Base-by-base conservation (phyloP, 2,113 vertebrate genomes). In the Tetrao urogallus region DNA sequence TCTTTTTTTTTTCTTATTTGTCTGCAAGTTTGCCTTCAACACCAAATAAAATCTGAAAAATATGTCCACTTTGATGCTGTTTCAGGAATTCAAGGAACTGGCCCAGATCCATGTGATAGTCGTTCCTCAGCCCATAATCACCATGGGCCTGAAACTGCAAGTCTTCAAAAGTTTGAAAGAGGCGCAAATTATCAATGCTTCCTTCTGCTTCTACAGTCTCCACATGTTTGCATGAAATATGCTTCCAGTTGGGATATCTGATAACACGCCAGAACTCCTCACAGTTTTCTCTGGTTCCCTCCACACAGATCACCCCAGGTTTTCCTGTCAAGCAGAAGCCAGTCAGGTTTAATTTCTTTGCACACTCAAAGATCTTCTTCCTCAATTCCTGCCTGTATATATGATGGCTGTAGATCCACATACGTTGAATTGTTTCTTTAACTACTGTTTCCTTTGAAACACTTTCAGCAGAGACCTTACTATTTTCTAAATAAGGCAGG, bases 371-470 rank as follows among this genome's bases (percentile, higher is more conserved):
- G 36, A 98, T 98, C 94, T 98, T 98, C 36, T 96, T 98, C 84
- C 97, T 96, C 43, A 98, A 11, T 38, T 98, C 97, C 89, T 98
- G 98, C 73, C 98, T 97, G 42, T 98, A 98, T 28, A 98, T 98
- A 13, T 98, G 98, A 34, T 98, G 98, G 78, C 98, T 98, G 82
- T 98, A 98, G 94, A 98, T 98, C 98, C 98, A 98, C 98, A 98
- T 97, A 19, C 97, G 97, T 42, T 86, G 96, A 86, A 98, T 92
- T 0, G 56, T 89, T 50, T 69, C 82, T 94, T 97, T 97, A 38
- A 83, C 85, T 5, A 58, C 27, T 8, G 63, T 84, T 65, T 47
- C 83, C 78, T 81, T 2, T 8, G 77, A 11, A 34, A 80, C 48
- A 2, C 81, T 52, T 92, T 95, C 92, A 0, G 73, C 43, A 0